Percentiles rank a stretch among this genome's conserved stretches.
These are phyloP conservation scores for Hofmannophila pseudospretella DNA, from an alignment of 2,888 invertebrate genomes.

Conservation along the genomic window DNA sequence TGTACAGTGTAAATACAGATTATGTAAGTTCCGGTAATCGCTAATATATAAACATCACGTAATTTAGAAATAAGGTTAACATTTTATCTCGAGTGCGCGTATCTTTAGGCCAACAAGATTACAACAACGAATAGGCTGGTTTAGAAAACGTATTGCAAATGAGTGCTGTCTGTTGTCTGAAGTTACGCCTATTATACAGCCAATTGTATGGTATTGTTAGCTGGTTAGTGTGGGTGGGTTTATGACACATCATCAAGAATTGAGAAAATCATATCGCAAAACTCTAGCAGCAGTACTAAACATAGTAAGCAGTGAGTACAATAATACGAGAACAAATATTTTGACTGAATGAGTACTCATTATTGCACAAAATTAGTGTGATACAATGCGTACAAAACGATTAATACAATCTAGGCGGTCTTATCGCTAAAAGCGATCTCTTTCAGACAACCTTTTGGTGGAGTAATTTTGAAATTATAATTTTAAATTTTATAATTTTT, in stretches of 20 bases:
- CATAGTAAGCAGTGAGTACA: too few species aligned
- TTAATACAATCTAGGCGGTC: too few species aligned
- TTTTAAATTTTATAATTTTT: too few species aligned
- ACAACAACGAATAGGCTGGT: conserved; percentile 1
- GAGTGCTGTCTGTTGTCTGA: conserved; percentile 6
- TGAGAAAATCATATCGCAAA: too few species aligned
- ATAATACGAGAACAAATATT: too few species aligned
- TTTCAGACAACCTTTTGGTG: too few species aligned
- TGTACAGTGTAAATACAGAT: conserved; percentile 10
- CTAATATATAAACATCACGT: conserved; percentile 4
- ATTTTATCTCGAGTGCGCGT: not conserved
- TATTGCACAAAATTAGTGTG: too few species aligned
- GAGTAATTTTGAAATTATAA: too few species aligned
- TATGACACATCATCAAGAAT: not conserved
- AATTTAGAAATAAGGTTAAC: conserved; percentile 7
- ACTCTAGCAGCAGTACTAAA: too few species aligned
- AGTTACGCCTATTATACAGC: conserved; percentile 2
- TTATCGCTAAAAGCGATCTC: too few species aligned
- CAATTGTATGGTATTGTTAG: conserved; percentile 8
- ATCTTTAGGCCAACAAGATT: conserved; percentile 5
- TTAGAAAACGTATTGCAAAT: conserved; percentile 4
- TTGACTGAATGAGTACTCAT: too few species aligned
- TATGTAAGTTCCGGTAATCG: conserved; percentile 16
- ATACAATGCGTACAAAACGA: too few species aligned
- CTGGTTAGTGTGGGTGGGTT: conserved; percentile 3